A percentile compares a stretch with the other conserved stretches of the same genome.
These are phyloP conservation scores for Girardinichthys multiradiatus DNA, from an alignment of 2,113 vertebrate genomes.

Conservation along the genomic window DNA sequence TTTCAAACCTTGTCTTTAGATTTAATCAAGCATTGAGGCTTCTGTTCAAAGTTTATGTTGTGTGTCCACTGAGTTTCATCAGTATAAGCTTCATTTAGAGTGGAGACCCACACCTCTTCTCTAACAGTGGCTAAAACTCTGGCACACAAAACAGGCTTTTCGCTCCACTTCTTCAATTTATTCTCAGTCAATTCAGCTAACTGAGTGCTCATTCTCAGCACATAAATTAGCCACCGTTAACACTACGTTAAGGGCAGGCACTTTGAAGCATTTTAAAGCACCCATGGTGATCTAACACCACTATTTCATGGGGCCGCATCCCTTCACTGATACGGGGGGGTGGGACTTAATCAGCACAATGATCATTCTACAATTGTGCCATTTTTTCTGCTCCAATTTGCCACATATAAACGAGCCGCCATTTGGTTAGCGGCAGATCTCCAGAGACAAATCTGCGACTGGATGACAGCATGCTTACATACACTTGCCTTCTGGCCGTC, in stretches of 20 bases:
- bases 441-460: conserved; percentile 73
- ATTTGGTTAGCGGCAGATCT: conserved; percentile 66
- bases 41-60: not conserved
- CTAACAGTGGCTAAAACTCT: conserved; percentile 28
- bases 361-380: not conserved
- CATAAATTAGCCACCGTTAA: conserved; percentile 45
- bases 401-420: conserved; percentile 46
- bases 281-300: not conserved
- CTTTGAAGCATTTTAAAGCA: not conserved
- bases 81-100: conserved; percentile 30
- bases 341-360: not conserved
- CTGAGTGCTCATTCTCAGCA: conserved; percentile 37
- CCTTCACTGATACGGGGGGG: not conserved
- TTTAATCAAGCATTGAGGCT: not conserved
- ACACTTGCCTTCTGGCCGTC: conserved; percentile 75
- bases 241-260: conserved; percentile 1
- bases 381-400: conserved; percentile 56
- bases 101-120: conserved; percentile 28
- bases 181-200: conserved; percentile 61
- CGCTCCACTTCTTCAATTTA: conserved; percentile 45
- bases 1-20: too few species aligned
- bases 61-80: conserved; percentile 1
- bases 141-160: conserved; percentile 70
- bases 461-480: conserved; percentile 78
- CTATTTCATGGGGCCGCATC: not conserved